These are phyloP conservation scores for Calonectris borealis DNA, from an alignment of 2,113 vertebrate genomes.

Conservation along the genomic window DNA sequence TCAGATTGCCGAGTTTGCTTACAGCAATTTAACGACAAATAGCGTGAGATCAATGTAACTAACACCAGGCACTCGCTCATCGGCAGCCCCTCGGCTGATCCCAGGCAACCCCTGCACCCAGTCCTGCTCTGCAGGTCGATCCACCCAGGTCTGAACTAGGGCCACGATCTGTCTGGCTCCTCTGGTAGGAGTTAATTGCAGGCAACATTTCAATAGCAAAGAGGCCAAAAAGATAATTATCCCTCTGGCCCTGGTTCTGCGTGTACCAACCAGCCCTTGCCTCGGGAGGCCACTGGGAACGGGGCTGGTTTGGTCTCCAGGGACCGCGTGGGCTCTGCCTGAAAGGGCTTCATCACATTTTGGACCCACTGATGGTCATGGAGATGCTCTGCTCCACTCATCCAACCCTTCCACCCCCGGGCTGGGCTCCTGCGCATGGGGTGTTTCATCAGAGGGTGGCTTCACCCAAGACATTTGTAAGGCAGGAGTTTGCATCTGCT, in stretches of 20 bases:
- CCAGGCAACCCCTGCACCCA: neutral
- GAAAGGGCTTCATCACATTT: fast-evolving
- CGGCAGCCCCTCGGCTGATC: neutral
- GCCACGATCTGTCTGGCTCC: neutral
- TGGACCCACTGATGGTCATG: fast-evolving
- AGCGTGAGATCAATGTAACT: fast-evolving
- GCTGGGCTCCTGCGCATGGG: fast-evolving
- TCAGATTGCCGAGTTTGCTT: neutral
- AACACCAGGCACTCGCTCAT: fast-evolving
- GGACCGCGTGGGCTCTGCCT: neutral
- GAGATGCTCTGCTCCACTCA: neutral
- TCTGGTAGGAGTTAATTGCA: neutral
- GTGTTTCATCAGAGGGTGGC: neutral
- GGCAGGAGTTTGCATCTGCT: neutral
- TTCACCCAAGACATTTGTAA: neutral
- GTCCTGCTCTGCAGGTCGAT: neutral
- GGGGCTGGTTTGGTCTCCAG: neutral
- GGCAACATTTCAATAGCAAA: neutral
- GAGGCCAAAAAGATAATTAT: neutral
- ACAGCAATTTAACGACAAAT: neutral
- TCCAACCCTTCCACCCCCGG: neutral
- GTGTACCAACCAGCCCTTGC: fast-evolving
- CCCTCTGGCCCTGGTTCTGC: neutral
- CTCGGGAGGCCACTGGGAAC: fast-evolving
- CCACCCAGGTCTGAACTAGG: fast-evolving